Percentiles rank a stretch among this genome's conserved stretches.
Conservation (phyloP, 2,113 vertebrate genomes). For the Erpornis zantholeuca region DNA sequence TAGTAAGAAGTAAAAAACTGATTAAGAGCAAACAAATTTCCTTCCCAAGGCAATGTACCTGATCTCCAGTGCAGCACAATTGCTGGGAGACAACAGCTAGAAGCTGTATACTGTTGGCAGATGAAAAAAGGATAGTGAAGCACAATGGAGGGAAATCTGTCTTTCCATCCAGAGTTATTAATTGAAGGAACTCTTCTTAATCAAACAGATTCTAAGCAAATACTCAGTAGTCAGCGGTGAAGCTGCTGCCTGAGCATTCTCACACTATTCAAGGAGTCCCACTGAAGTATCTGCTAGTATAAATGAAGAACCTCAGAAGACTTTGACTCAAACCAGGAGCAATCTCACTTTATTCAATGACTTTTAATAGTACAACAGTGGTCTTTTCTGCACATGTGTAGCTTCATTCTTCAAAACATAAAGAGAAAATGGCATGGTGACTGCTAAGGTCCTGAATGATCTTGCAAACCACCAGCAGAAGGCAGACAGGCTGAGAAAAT, state of each 20-base stretch:
- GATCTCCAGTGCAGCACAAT: not conserved
- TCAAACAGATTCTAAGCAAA: not conserved
- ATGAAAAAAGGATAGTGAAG: not conserved
- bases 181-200: not conserved
- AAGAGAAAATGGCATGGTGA: not conserved
- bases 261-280: not conserved
- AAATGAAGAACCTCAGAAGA: not conserved
- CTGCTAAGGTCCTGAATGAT: not conserved
- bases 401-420: not conserved
- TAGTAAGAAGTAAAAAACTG: not conserved
- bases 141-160: not conserved
- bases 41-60: not conserved
- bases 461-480: not conserved
- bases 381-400: not conserved
- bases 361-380: not conserved
- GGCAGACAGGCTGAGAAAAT: not conserved
- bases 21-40: not conserved
- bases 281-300: not conserved
- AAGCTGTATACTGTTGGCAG: not conserved
- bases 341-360: not conserved
- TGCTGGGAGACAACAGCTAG: not conserved
- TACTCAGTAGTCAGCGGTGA: not conserved
- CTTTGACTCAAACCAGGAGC: not conserved
- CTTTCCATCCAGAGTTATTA: not conserved
- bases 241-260: not conserved